Evolutionary conservation across 2,888 invertebrate species (phyloP).

Genomic region (Callinectes sapidus): DNA sequence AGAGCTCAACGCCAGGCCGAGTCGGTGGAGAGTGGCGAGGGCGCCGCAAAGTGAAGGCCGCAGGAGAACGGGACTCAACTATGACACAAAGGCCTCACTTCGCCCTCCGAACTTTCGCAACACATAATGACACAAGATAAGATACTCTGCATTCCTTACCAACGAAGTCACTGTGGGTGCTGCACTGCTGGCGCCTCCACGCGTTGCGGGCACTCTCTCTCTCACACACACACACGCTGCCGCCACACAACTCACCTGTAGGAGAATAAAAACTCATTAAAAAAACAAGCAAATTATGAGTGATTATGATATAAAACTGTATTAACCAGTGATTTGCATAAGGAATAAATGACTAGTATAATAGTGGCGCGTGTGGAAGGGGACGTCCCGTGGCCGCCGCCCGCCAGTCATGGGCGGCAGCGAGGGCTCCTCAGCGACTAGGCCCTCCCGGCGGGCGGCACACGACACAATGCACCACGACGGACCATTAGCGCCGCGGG

Average conservation of each 20-base stretch:
- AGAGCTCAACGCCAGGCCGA: background rate
- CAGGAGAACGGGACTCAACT: constrained; percentile 26
- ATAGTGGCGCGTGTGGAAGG: background rate
- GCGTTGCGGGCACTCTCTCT: background rate
- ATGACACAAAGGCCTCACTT: constrained; percentile 31
- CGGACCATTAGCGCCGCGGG: constrained; percentile 47
- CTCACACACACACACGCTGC: background rate
- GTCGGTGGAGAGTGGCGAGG: background rate
- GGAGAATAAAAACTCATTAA: background rate
- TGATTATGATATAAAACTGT: constrained; percentile 13
- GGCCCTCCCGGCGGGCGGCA: constrained; percentile 6
- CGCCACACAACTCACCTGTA: constrained; percentile 27
- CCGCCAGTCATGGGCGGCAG: background rate
- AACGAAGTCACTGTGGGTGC: background rate
- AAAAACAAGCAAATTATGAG: constrained; percentile 1
- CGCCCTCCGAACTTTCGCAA: constrained; percentile 29
- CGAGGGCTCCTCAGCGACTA: constrained; percentile 10
- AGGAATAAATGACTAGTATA: constrained; percentile 13
- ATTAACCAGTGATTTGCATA: constrained; percentile 15
- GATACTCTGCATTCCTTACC: constrained; percentile 34
- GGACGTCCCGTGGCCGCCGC: background rate
- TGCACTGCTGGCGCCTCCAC: constrained; percentile 17
- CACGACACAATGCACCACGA: constrained; percentile 43
- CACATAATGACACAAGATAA: constrained; percentile 36
- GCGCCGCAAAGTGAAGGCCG: background rate